Evolutionary conservation across 2,797 vertebrate genomes (phyloP), one percentile per base, ranked within the genome.

Genomic region (Pelobates cultripes): DNA sequence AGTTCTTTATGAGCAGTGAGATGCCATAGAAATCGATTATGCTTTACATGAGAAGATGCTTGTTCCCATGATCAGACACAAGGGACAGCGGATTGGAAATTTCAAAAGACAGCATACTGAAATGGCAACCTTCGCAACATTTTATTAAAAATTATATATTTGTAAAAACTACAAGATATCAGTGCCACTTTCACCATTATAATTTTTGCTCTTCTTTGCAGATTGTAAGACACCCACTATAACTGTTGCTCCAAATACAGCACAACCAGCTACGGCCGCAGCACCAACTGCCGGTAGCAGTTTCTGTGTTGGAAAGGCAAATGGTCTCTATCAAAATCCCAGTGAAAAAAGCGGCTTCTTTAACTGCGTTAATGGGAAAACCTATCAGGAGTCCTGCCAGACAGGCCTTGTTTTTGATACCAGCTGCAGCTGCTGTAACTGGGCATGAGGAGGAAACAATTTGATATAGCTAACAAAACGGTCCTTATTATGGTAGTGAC

Each of bases 391-490:
- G 51, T 17, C 71, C 55, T 88, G 87, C 47, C 84, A 85, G 42
- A 3, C 69, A 4, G 66, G 84, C 15, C 73, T 88, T 3, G 81
- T 86, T 51, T 88, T 87, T 10, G 84, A 88, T 15, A 13, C 80
- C n/a, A 77, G 74, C 66, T 87, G 86, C 41, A 74, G 69, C 14
- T 87, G 86, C 55, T 86, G 87, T 77, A 87, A 84, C 70, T 88
- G 86, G 86, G 43, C 73, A 75, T 78, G 41, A 73, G 28, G 43
- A n/a, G 10, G 55, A 3, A 8, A 51, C 47, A 2, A 2, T 1
- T 51, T 51, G 47, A 51, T 51, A 51, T 51, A 51, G 5, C 47
- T 2, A 28, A 10, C 0, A 51, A 51, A 51, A 51, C 47, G 1
- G 5, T 51, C 47, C 47, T 51, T 6, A 51, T 51, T 6, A 51